A percentile compares a stretch with the other conserved stretches of the same genome.
These are phyloP conservation scores for Alcedo atthis DNA, from an alignment of 2,797 vertebrate genomes.

Conservation along the genomic window DNA sequence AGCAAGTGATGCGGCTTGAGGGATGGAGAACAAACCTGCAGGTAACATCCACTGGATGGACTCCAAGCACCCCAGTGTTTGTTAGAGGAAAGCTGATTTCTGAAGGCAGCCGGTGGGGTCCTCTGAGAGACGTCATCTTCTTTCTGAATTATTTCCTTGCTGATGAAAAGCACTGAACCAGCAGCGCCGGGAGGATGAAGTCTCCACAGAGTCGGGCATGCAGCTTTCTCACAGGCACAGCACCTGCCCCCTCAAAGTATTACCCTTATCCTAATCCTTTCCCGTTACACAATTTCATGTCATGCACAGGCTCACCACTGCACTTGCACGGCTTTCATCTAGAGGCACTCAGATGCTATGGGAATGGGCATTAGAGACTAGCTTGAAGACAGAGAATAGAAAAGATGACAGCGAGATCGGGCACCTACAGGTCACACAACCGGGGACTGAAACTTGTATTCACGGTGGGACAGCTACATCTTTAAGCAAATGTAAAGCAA, in stretches of 20 bases:
- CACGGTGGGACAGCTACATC: slow-evolving; percentile 38
- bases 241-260: not conserved
- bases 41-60: not conserved
- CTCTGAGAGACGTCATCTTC: not conserved
- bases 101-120: not conserved
- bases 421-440: slow-evolving; percentile 40
- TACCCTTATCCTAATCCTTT: slow-evolving; percentile 1
- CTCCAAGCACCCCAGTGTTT: not conserved
- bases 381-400: slow-evolving; percentile 25
- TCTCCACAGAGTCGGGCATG: rapidly evolving
- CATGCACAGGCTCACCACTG: not conserved
- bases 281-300: slow-evolving; percentile 6
- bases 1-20: not conserved
- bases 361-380: slow-evolving; percentile 40
- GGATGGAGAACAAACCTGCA: not conserved
- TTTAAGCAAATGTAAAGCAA: slow-evolving; percentile 41
- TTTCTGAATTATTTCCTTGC: not conserved
- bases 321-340: slow-evolving; percentile 46
- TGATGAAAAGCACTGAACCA: not conserved
- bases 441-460: not conserved
- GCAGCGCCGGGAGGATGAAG: not conserved
- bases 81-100: not conserved
- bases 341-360: slow-evolving; percentile 24
- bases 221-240: not conserved
- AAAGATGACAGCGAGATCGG: slow-evolving; percentile 36